These are phyloP conservation scores for Luscinia megarhynchos DNA, from an alignment of 2,797 vertebrate species.

Conservation along the genomic window DNA sequence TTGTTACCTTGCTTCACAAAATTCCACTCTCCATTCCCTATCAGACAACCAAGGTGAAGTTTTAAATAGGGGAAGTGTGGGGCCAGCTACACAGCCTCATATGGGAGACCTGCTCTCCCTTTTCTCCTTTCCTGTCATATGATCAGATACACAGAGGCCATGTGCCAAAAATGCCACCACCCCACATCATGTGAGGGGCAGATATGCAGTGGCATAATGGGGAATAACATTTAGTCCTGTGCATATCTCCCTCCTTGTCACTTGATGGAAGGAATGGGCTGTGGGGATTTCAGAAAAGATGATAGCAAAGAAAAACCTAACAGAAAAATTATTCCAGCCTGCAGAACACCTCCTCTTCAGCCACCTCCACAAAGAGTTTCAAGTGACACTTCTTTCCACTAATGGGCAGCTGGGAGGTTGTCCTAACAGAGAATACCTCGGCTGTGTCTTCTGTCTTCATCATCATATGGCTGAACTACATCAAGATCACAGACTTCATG, in stretches of 20 bases:
- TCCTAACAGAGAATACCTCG: background rate
- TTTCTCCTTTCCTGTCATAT: background rate
- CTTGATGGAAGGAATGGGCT: background rate
- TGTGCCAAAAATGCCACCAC: conserved; percentile 8
- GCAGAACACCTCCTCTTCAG: background rate
- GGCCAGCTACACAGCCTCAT: background rate
- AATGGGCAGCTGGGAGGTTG: background rate
- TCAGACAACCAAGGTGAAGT: background rate
- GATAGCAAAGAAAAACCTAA: background rate
- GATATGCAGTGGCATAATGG: background rate
- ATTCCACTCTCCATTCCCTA: background rate
- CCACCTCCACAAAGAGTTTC: background rate
- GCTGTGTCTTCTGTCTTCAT: background rate
- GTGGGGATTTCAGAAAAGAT: background rate
- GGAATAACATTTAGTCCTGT: background rate
- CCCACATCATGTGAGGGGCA: background rate
- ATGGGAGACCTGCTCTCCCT: background rate
- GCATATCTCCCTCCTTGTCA: background rate
- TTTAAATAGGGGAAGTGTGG: background rate
- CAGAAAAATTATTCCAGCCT: background rate
- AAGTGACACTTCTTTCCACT: background rate
- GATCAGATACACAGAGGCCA: background rate
- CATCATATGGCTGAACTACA: background rate
- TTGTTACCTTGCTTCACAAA: background rate
- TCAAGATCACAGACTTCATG: background rate